phyloP scores from a whole-genome alignment of 2,888 invertebrate genomes.

The Pseudeuparius sepicola region DNA sequence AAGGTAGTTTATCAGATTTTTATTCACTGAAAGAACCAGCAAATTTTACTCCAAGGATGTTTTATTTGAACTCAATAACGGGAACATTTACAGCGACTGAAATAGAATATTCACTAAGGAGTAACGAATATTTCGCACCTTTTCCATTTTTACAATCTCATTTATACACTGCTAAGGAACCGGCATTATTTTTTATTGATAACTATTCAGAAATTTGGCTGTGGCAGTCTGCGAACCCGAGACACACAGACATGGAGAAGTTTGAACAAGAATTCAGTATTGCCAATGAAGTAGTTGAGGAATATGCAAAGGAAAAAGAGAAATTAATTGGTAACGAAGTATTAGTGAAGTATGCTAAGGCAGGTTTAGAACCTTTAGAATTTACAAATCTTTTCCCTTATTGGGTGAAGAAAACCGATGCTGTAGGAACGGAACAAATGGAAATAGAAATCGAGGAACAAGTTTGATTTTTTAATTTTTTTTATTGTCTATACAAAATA shows the following conservation, averaged over 20 bases:
- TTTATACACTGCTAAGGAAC: constrained; percentile 24
- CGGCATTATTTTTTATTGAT: constrained; percentile 27
- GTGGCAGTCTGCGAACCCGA: constrained; percentile 21
- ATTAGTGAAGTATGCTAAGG: constrained; percentile 18
- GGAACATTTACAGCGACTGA: constrained; percentile 25
- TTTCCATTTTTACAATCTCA: constrained; percentile 29
- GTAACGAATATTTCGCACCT: constrained; percentile 18
- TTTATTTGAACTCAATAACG: constrained; percentile 26
- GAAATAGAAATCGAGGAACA: no score
- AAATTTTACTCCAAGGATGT: constrained; percentile 24
- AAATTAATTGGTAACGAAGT: constrained; percentile 12
- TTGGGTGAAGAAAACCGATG: no score
- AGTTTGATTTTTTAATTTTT: no score
- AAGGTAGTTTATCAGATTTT: constrained; percentile 12
- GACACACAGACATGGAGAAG: constrained; percentile 12
- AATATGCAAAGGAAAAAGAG: constrained; percentile 22
- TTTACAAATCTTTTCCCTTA: constrained; percentile 27
- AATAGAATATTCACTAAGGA: constrained; percentile 25
- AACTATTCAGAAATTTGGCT: constrained; percentile 27
- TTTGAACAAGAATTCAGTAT: constrained; percentile 19
- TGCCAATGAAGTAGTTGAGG: constrained; percentile 17
- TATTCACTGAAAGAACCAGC: constrained; percentile 10
- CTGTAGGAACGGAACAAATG: no score
- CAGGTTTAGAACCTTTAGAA: constrained; percentile 22
- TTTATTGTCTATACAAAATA: no score